Conservation (phyloP, 2,888 invertebrate species). For the Sminthurides aquaticus region DNA sequence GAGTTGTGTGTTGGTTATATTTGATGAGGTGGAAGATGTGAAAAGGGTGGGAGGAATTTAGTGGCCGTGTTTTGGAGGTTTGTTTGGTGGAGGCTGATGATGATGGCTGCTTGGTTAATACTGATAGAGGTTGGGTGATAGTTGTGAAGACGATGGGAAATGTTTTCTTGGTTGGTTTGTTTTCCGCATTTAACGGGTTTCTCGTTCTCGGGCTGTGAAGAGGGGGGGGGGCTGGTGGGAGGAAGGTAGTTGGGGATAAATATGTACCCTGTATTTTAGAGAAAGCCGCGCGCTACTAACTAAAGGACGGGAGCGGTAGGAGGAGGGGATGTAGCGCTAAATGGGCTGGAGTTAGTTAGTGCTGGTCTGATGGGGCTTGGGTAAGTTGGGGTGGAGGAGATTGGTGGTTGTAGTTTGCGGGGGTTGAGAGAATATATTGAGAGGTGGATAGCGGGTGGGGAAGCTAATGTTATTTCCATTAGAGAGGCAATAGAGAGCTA, state of each 20-base stretch:
- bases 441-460: constrained; percentile 16
- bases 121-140: background rate
- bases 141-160: background rate
- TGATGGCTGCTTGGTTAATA: background rate
- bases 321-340: too few species aligned
- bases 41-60: background rate
- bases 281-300: too few species aligned
- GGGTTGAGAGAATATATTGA: background rate
- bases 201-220: background rate
- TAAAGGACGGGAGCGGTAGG: background rate
- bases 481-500: constrained; percentile 23
- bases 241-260: too few species aligned
- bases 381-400: background rate
- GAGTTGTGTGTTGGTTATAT: background rate
- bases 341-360: background rate
- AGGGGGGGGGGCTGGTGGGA: too few species aligned
- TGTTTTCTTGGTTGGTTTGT: background rate
- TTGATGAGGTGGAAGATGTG: background rate
- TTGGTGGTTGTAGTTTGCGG: background rate
- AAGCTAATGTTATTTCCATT: constrained; percentile 23
- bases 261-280: too few species aligned
- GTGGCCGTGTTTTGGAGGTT: background rate
- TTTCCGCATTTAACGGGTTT: background rate
- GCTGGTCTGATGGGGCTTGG: too few species aligned
- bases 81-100: background rate